These are phyloP conservation scores for Zonitis immaculata DNA, from an alignment of 2,888 invertebrate genomes.

Conservation along the genomic window DNA sequence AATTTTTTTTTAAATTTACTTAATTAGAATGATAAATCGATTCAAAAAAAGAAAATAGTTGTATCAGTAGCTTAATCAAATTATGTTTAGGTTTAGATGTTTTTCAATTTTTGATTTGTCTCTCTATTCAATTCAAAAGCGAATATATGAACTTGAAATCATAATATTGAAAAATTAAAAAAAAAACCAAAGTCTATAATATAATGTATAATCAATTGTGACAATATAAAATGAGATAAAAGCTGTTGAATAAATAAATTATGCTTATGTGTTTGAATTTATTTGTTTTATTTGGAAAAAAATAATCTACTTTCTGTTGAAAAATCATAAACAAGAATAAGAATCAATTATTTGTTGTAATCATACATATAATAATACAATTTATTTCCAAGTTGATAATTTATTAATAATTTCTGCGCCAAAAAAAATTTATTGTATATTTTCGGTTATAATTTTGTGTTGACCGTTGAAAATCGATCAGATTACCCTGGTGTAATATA, in stretches of 20 bases:
- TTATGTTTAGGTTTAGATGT: constrained; percentile 23
- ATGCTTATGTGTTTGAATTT: constrained; percentile 38
- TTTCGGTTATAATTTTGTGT: not conserved
- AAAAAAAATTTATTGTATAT: not conserved
- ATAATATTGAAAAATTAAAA: constrained; percentile 6
- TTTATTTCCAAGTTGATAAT: not conserved
- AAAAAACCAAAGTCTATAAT: constrained; percentile 25
- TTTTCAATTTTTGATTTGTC: constrained; percentile 17
- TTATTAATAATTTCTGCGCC: not conserved
- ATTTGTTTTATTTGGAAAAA: constrained; percentile 8
- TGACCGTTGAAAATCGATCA: constrained; percentile 1
- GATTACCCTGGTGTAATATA: not conserved
- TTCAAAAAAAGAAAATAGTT: constrained; percentile 11
- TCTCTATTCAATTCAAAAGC: not conserved
- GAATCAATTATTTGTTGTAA: not conserved
- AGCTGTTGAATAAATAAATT: constrained; percentile 43
- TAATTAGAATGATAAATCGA: not conserved
- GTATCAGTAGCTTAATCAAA: constrained; percentile 23
- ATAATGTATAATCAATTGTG: constrained; percentile 43
- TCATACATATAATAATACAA: not conserved
- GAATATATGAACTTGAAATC: no score
- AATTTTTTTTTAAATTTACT: not conserved
- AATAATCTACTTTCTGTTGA: not conserved
- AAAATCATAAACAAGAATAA: not conserved
- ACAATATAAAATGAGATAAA: constrained; percentile 43